Percentiles rank a stretch among this genome's conserved stretches.
Conservation (phyloP, 2,888 invertebrate genomes). For the Alloscopus bannaensis region DNA sequence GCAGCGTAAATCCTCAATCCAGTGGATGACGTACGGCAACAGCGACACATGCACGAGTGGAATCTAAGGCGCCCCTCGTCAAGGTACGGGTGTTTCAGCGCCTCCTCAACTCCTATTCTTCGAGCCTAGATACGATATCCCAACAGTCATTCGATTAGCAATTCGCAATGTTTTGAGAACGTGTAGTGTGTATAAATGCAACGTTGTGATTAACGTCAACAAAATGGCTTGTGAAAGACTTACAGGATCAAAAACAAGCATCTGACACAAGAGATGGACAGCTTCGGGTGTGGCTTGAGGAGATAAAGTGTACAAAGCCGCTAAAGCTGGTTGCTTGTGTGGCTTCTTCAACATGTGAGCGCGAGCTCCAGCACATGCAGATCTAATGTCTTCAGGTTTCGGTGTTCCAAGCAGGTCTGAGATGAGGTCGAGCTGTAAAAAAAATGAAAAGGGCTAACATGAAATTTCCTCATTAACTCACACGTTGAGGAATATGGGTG, state of each 20-base stretch:
- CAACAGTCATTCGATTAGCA: constrained; percentile 53
- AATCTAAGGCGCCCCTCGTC: constrained; percentile 98
- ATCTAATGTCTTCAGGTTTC: constrained; percentile 94
- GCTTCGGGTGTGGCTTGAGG: constrained; percentile 98
- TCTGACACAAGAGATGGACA: constrained; percentile 96
- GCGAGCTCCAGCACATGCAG: constrained; percentile 96
- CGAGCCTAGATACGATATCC: constrained; percentile 82
- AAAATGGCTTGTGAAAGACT: constrained; percentile 76
- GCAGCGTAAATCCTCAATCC: constrained; percentile 89
- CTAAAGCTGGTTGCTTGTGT: constrained; percentile 90
- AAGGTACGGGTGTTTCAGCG: constrained; percentile 96
- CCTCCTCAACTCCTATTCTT: constrained; percentile 95
- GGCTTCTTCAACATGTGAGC: constrained; percentile 92
- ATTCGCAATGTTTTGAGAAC: no score
- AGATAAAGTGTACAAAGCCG: constrained; percentile 93
- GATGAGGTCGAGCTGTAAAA: constrained; percentile 92
- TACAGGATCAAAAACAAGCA: constrained; percentile 99
- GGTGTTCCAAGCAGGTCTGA: constrained; percentile 98
- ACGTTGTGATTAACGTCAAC: not conserved
- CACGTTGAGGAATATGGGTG: not conserved
- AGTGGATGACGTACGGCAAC: constrained; percentile 86
- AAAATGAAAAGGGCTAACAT: constrained; percentile 36
- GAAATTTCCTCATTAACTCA: constrained; percentile 1
- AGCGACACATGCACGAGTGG: constrained; percentile 99
- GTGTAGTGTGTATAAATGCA: no score